Base-by-base conservation (phyloP, 2,797 vertebrate species). In the Steatocranus sp. region DNA sequence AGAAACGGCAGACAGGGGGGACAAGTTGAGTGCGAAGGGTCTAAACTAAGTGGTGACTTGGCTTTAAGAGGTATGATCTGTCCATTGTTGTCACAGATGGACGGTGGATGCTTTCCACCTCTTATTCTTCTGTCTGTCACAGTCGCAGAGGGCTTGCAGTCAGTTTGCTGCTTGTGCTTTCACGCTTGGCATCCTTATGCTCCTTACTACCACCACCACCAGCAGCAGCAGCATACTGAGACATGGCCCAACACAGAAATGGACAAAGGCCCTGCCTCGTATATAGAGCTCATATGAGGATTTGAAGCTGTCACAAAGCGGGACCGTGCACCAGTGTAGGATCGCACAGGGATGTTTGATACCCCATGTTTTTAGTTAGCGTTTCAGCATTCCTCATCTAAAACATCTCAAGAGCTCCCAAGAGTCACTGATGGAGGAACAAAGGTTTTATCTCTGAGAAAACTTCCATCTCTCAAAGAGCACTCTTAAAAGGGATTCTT, bases 381-480 rank as follows among this genome's bases (percentile, higher is more conserved):
- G 2, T 87, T 84, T 36, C 6, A 53, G 63, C 83, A 81, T 80
- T 88, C 84, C 81, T 63, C 66, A 14, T 88, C 75, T 75, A n/a
- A 89, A 85, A 46, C 63, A 50, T 81, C 77, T 85, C 34, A 38
- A 78, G 63, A 81, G 78, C 74, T 81, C 49, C 63, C 5, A 84
- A 70, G 46, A 66, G 38, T 38, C 78, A 66, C 74, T 51, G 77
- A 30, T 80, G 49, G 74, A 82, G 58, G 63, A 86, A 80, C 74
- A 87, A 89, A 91, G 63, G 66, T 51, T 89, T 88, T 48, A 84
- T 91, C 83, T 82, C 75, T 34, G n/a, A 43, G 58, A 75, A 75
- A 85, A 77, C 6, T 48, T 80, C 89, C 74, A 82, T 86, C 81
- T 83, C 82, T 34, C 70, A 78, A 79, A 85, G 78, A 80, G 27